Evolutionary conservation across 2,797 vertebrate species (phyloP), one percentile per base, ranked within the genome.

Genomic region (Nannoperca obscura): DNA sequence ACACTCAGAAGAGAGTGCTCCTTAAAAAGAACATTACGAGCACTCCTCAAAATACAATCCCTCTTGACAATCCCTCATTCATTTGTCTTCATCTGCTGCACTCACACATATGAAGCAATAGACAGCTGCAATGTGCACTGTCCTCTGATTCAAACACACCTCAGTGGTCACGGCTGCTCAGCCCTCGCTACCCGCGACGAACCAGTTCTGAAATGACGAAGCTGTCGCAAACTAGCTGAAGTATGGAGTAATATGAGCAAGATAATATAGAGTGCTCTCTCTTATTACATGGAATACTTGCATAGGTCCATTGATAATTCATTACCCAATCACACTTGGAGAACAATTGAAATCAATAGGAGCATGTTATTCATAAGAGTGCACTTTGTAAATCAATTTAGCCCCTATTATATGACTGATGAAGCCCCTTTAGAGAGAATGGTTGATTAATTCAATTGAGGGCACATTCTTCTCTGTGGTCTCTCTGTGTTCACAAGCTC

Each of bases 331-430:
- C 76, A 73, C 66, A 76, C 68, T 86, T 69, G 22, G 78, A 84
- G 74, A 86, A 90, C 82, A 89, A 86, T 44, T 76, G 74, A 87
- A 93, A 93, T 93, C 88, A 93, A 91, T 91, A 86, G 61, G 58
- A 82, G 78, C 54, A 32, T 86, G 74, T 83, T 89, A 89, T 88
- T 93, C 90, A 92, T 91, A 90, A 79, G 84, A 89, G 88, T 71
- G 73, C 83, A 86, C 91, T 94, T 90, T 87, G 85, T 90, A 84
- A 93, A 91, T 94, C 90, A 94, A 92, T 93, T 90, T 85, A 85
- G 83, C 66, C 78, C 74, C 78, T 65, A 93, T 94, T 93, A 92
- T 85, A 85, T 83, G 69, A 76, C 83, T 89, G 88, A 93, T 93
- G 87, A 92, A 94, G 86, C 88, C 81, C 78, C 84, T 86, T 89